phyloP scores from a whole-genome alignment of 2,888 invertebrate genomes.

The Melolontha melolontha region DNA sequence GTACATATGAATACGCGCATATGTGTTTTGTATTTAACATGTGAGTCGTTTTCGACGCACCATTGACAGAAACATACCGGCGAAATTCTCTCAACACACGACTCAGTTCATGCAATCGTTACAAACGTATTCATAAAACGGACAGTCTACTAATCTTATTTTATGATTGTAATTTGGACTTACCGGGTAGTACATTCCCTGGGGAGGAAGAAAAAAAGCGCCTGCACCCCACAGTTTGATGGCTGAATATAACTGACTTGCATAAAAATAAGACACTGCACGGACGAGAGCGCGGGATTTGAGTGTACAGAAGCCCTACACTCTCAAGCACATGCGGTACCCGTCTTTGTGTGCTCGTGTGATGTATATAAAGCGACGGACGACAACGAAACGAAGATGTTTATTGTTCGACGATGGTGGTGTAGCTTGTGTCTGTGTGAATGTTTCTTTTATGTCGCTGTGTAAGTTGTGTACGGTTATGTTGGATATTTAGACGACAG shows the following conservation, averaged over 20 bases:
- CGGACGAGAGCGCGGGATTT: slow-evolving; percentile 38
- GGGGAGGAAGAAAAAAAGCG: slow-evolving; percentile 95
- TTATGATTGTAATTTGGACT: slow-evolving; percentile 65
- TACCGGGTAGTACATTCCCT: slow-evolving; percentile 97
- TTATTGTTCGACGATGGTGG: neutral
- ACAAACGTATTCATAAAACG: too few species aligned
- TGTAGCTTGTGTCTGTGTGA: neutral
- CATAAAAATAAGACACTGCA: slow-evolving; percentile 67
- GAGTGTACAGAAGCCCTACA: slow-evolving; percentile 10
- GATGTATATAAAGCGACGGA: neutral
- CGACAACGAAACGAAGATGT: too few species aligned
- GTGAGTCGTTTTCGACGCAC: too few species aligned
- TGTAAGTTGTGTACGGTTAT: slow-evolving; percentile 1
- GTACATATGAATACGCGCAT: neutral
- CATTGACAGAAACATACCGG: too few species aligned
- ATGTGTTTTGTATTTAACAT: neutral
- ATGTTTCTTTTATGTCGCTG: neutral
- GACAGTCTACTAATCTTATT: too few species aligned
- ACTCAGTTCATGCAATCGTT: too few species aligned
- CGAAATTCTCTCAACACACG: too few species aligned
- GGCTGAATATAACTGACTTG: slow-evolving; percentile 75
- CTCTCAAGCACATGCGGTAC: slow-evolving; percentile 45
- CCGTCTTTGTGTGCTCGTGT: neutral
- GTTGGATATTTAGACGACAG: slow-evolving; percentile 1
- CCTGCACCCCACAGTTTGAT: slow-evolving; percentile 98